Percentiles rank a stretch among this genome's conserved stretches.
phyloP scores from a whole-genome alignment of 2,113 vertebrate genomes.

The Pyrgilauda ruficollis region DNA sequence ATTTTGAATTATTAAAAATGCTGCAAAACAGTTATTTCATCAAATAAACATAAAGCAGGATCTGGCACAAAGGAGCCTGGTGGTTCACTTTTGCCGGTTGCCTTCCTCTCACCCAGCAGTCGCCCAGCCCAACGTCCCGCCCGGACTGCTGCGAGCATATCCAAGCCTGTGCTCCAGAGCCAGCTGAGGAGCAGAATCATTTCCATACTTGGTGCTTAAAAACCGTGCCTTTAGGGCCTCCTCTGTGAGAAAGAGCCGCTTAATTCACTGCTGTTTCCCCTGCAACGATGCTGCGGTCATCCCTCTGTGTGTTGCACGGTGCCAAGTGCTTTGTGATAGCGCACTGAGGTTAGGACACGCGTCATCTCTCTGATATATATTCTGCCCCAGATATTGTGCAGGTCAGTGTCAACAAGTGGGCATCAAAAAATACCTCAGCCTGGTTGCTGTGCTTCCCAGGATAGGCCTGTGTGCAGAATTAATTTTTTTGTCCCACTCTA shows the following conservation, averaged over 20 bases:
- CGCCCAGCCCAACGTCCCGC: not conserved
- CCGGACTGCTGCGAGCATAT: fast-evolving
- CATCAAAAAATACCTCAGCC: not conserved
- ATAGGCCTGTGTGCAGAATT: not conserved
- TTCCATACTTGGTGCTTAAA: not conserved
- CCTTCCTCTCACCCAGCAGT: not conserved
- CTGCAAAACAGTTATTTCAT: slow-evolving; percentile 2
- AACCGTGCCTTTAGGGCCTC: not conserved
- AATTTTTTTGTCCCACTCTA: not conserved
- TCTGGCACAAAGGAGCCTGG: not conserved
- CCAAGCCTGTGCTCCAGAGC: not conserved
- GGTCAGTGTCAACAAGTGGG: not conserved
- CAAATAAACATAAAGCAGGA: not conserved
- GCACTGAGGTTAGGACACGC: fast-evolving
- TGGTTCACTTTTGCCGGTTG: not conserved
- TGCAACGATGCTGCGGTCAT: not conserved
- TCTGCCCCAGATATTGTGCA: not conserved
- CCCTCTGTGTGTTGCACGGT: not conserved
- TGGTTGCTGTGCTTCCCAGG: not conserved
- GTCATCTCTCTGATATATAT: not conserved
- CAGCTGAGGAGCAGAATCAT: not conserved
- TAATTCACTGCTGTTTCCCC: not conserved
- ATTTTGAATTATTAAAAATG: not conserved
- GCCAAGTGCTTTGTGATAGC: not conserved
- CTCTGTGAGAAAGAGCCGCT: not conserved